These are phyloP conservation scores for Rhadina sibilatrix DNA, from an alignment of 2,113 vertebrate species.

Conservation along the genomic window DNA sequence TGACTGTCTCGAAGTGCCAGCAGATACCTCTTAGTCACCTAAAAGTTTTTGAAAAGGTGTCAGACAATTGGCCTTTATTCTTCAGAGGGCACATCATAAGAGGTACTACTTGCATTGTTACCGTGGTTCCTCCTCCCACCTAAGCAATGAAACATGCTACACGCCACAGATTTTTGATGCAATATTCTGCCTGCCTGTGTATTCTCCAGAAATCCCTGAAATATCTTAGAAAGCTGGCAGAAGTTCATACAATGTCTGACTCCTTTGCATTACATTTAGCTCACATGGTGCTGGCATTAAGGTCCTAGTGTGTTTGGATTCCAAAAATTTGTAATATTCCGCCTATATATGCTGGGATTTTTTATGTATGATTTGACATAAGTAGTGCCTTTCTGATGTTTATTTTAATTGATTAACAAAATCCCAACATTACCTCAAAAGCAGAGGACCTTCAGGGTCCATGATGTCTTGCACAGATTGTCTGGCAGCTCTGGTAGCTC, in stretches of 20 bases:
- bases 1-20: background rate
- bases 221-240: background rate
- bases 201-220: background rate
- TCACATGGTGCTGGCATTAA: background rate
- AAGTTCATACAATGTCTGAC: background rate
- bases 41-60: background rate
- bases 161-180: background rate
- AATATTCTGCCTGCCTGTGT: background rate
- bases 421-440: background rate
- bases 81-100: background rate
- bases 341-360: background rate
- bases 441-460: background rate
- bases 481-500: background rate
- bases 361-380: background rate
- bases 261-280: background rate
- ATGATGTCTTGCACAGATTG: rapidly evolving
- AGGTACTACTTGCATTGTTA: background rate
- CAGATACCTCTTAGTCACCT: background rate
- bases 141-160: background rate
- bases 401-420: background rate
- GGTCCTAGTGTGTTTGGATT: background rate
- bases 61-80: background rate
- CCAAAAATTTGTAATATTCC: background rate
- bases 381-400: background rate
- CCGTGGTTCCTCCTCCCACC: background rate